Evolutionary conservation across 2,888 invertebrate species (phyloP).

Genomic region (Pristionchus arcanus): DNA sequence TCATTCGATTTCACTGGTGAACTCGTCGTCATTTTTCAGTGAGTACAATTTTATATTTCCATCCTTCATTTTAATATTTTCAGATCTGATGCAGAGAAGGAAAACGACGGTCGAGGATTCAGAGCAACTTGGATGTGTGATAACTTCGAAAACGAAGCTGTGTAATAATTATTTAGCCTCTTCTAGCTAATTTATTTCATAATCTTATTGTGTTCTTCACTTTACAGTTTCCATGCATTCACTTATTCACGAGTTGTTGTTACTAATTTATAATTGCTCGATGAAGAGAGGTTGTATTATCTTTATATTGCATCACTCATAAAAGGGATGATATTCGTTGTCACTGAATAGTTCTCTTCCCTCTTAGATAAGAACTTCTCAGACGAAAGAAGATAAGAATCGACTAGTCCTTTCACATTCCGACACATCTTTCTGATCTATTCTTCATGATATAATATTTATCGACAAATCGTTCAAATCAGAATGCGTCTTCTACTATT

Average conservation of each 20-base stretch:
- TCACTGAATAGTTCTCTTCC: neutral
- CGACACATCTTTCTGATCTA: neutral
- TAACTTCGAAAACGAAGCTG: neutral
- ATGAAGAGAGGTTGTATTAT: neutral
- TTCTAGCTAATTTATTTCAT: slow-evolving; percentile 8
- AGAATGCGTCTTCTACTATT: neutral
- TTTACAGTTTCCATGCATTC: neutral
- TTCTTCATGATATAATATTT: neutral
- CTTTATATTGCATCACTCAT: neutral
- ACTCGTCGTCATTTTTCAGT: neutral
- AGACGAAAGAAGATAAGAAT: neutral
- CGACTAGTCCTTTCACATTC: neutral
- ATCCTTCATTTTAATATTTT: neutral
- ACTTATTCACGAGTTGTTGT: neutral
- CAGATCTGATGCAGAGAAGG: neutral
- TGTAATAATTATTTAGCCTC: neutral
- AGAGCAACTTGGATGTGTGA: slow-evolving; percentile 10
- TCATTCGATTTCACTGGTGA: neutral
- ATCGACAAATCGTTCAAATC: neutral
- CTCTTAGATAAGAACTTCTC: neutral
- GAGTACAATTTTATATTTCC: neutral
- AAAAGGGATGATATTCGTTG: neutral
- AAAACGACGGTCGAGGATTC: slow-evolving; percentile 45
- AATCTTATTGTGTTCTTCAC: neutral
- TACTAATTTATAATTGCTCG: neutral